Percentiles rank a stretch among this genome's conserved stretches.
Evolutionary conservation across 2,888 invertebrate species (phyloP).

Genomic region (Sabatieria punctata): DNA sequence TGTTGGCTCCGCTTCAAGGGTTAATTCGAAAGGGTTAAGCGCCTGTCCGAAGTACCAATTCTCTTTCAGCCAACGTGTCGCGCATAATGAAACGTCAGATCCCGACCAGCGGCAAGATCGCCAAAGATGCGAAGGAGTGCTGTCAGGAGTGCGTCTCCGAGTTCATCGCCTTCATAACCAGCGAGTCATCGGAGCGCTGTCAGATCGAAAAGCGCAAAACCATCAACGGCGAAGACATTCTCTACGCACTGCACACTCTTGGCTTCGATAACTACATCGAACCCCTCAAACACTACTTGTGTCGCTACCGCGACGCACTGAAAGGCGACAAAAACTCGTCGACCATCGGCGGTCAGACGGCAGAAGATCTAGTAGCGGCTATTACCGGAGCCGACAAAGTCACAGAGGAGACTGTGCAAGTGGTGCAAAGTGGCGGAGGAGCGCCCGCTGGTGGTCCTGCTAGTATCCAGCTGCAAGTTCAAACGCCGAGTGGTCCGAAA

Average conservation of each 20-base stretch:
- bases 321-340: slow-evolving; percentile 5
- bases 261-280: slow-evolving; percentile 97
- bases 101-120: slow-evolving; percentile 80
- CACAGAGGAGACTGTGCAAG: no score
- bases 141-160: slow-evolving; percentile 98
- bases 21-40: no score
- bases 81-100: slow-evolving; percentile 98
- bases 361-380: no score
- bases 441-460: no score
- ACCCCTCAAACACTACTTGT: slow-evolving; percentile 77
- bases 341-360: no score
- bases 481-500: no score
- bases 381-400: no score
- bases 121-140: slow-evolving; percentile 82
- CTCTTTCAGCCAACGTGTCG: slow-evolving; percentile 71
- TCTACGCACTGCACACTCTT: slow-evolving; percentile 50
- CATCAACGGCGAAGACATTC: slow-evolving; percentile 85
- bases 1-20: no score
- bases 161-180: slow-evolving; percentile 95
- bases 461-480: no score
- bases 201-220: slow-evolving; percentile 95
- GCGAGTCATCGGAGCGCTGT: slow-evolving; percentile 93
- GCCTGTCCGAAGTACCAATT: no score
- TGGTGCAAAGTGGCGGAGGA: no score
- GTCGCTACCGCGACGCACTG: slow-evolving; percentile 64